Evolutionary conservation across 2,797 vertebrate species (phyloP).

Genomic region (Sus cebifrons): DNA sequence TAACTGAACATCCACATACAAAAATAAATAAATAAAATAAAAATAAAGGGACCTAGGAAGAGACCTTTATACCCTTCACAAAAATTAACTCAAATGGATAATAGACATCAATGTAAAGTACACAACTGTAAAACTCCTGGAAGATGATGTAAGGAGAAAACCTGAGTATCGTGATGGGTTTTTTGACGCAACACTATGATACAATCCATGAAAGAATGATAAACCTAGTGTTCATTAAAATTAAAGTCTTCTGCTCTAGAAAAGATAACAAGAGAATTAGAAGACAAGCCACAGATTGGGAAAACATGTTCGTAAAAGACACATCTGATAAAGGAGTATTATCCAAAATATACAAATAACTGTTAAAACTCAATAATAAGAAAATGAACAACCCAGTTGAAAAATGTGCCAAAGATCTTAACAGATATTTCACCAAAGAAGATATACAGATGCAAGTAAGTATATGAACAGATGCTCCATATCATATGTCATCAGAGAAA

Average conservation of each 20-base stretch:
- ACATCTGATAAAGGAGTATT: neutral
- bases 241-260: neutral
- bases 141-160: neutral
- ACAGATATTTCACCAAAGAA: neutral
- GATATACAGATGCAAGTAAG: neutral
- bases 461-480: neutral
- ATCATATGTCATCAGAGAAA: neutral
- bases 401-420: neutral
- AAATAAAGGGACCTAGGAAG: too few species aligned
- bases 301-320: neutral
- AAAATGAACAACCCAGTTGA: neutral
- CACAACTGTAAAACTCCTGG: neutral
- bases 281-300: neutral
- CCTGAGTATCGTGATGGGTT: neutral
- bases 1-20: neutral
- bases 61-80: neutral
- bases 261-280: neutral
- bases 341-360: neutral
- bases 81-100: neutral
- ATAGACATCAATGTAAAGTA: neutral
- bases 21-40: too few species aligned
- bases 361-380: slow-evolving; percentile 1
- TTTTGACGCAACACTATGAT: neutral
- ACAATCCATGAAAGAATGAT: neutral
- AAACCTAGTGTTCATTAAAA: neutral